Evolutionary conservation across 2,113 vertebrate genomes (phyloP).

Genomic region (Chauna torquata): DNA sequence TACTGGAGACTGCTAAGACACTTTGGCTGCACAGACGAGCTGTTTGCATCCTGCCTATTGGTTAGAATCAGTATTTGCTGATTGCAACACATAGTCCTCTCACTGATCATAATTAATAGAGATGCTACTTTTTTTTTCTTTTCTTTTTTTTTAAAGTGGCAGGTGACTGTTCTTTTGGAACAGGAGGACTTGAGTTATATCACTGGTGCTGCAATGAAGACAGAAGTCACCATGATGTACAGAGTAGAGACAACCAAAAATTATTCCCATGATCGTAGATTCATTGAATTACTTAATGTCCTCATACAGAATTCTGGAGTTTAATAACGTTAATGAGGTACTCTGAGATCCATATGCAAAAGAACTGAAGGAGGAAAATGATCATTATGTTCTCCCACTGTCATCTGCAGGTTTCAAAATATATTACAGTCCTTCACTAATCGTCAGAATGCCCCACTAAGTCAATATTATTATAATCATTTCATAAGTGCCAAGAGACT

Average conservation of each 20-base stretch:
- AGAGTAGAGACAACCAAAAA: slow-evolving; percentile 1
- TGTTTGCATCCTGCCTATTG: background rate
- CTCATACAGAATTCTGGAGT: background rate
- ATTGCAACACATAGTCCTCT: background rate
- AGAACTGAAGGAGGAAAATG: background rate
- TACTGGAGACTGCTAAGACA: background rate
- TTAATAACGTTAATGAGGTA: slow-evolving; percentile 52
- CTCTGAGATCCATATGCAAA: slow-evolving; percentile 14
- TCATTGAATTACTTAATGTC: background rate
- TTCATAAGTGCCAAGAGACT: background rate
- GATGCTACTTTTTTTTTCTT: background rate
- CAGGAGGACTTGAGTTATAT: background rate
- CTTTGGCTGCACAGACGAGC: background rate
- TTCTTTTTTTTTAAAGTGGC: background rate
- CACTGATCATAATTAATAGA: background rate
- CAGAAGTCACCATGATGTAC: background rate
- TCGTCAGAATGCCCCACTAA: slow-evolving; percentile 22
- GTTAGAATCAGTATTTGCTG: background rate
- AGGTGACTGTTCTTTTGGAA: background rate
- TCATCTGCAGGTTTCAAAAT: slow-evolving; percentile 43
- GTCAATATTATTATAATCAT: slow-evolving; percentile 40
- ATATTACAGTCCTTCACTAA: slow-evolving; percentile 61
- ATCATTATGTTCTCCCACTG: slow-evolving; percentile 49
- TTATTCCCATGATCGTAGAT: background rate
- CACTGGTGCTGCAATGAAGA: background rate